phyloP scores from a whole-genome alignment of 92 coral and sea anemone species.

The Phenganax subtilis region DNA sequence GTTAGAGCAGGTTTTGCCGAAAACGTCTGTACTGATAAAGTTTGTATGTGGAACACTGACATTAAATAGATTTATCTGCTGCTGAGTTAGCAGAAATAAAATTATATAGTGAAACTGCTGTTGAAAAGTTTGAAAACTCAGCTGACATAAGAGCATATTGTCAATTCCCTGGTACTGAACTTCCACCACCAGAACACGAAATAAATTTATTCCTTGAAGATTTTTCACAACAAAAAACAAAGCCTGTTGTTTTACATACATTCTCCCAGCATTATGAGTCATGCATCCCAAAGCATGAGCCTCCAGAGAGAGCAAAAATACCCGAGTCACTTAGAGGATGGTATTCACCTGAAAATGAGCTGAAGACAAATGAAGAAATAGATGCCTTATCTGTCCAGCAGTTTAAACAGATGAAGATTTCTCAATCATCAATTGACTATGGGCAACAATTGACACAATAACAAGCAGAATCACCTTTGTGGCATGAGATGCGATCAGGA shows the following conservation, averaged over 20 bases:
- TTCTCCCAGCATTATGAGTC: not conserved
- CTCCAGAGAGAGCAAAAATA: not conserved
- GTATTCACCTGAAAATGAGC: not conserved
- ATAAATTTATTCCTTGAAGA: not conserved
- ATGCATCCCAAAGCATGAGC: not conserved
- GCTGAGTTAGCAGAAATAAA: not conserved
- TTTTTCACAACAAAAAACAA: conserved; percentile 1
- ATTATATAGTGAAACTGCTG: not conserved
- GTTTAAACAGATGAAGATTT: not conserved
- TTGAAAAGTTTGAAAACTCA: not conserved
- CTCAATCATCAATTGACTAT: not conserved
- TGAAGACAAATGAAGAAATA: not conserved
- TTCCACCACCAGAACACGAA: not conserved
- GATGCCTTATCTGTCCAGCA: not conserved
- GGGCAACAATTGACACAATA: not conserved
- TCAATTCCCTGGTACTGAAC: not conserved
- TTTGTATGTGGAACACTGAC: not conserved
- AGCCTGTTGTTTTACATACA: not conserved
- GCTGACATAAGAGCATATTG: not conserved
- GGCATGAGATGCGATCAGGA: conserved; percentile 4
- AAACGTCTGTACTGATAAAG: not conserved
- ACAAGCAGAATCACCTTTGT: not conserved
- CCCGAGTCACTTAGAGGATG: not conserved
- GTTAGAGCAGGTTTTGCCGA: not conserved
- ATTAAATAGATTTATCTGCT: not conserved